A percentile compares a stretch with the other conserved stretches of the same genome.
Evolutionary conservation across 2,113 vertebrate species (phyloP).

Genomic region (Dasyprocta punctata): DNA sequence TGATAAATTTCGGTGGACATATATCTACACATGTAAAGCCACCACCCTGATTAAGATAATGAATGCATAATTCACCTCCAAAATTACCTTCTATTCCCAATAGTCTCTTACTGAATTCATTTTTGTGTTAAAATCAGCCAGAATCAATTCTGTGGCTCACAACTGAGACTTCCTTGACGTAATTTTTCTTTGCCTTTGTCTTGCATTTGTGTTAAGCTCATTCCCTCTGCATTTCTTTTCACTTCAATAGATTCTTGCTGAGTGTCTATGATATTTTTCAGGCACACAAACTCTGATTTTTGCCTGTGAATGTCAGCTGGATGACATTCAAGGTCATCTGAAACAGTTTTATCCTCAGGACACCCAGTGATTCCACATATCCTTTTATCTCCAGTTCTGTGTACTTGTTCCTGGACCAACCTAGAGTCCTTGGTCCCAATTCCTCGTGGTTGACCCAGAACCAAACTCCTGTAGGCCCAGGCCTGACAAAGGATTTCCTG

Average conservation of each 20-base stretch:
- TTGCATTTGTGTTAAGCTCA: background rate
- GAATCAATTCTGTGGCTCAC: background rate
- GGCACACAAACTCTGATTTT: background rate
- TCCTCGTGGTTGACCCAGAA: background rate
- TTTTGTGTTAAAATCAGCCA: conserved; percentile 4
- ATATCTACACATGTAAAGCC: background rate
- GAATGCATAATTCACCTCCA: background rate
- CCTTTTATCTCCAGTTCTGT: background rate
- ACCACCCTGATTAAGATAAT: background rate
- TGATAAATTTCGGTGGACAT: background rate
- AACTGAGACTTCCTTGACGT: background rate
- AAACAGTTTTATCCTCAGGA: background rate
- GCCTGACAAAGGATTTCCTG: background rate
- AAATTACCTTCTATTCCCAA: background rate
- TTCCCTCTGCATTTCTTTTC: conserved; percentile 19
- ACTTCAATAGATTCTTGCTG: background rate
- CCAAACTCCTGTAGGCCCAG: background rate
- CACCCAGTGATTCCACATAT: background rate
- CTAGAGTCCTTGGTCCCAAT: background rate
- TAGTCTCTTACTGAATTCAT: background rate
- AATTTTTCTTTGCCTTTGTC: background rate
- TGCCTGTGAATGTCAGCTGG: background rate
- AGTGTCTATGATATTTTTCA: background rate
- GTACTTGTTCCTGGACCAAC: background rate
- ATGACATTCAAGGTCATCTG: background rate